Evolutionary conservation across 2,113 vertebrate genomes (phyloP).

Genomic region (Brachypteracias leptosomus): DNA sequence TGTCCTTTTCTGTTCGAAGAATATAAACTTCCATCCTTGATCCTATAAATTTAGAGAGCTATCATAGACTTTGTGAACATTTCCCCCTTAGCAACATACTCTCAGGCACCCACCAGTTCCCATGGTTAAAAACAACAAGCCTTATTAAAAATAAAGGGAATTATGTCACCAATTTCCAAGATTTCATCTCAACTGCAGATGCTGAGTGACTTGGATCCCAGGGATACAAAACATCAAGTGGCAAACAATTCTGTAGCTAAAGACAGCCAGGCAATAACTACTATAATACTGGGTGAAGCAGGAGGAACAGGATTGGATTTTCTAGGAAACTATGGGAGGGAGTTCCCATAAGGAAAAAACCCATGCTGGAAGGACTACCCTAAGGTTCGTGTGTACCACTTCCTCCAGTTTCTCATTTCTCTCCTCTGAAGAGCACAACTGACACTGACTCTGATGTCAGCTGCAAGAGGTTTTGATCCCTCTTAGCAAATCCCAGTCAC

Average conservation of each 20-base stretch:
- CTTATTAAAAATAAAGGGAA: neutral
- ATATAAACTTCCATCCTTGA: neutral
- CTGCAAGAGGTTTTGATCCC: neutral
- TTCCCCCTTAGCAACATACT: neutral
- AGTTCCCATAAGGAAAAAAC: neutral
- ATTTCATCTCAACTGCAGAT: neutral
- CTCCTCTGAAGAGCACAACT: neutral
- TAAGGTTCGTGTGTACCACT: neutral
- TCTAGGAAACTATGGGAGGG: neutral
- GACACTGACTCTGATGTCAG: neutral
- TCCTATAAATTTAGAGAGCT: neutral
- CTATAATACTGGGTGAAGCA: neutral
- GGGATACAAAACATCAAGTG: neutral
- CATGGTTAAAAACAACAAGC: neutral
- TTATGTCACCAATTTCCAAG: neutral
- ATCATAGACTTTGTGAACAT: neutral
- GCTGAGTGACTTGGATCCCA: neutral
- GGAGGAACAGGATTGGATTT: neutral
- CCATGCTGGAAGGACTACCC: neutral
- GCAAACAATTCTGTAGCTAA: neutral
- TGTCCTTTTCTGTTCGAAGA: neutral
- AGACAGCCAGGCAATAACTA: neutral
- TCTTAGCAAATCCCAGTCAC: neutral
- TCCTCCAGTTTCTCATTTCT: neutral
- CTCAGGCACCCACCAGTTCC: neutral